A percentile compares a stretch with the other conserved stretches of the same genome.
Evolutionary conservation across 2,797 vertebrate genomes (phyloP).

Genomic region (Rhinichthys osculus): DNA sequence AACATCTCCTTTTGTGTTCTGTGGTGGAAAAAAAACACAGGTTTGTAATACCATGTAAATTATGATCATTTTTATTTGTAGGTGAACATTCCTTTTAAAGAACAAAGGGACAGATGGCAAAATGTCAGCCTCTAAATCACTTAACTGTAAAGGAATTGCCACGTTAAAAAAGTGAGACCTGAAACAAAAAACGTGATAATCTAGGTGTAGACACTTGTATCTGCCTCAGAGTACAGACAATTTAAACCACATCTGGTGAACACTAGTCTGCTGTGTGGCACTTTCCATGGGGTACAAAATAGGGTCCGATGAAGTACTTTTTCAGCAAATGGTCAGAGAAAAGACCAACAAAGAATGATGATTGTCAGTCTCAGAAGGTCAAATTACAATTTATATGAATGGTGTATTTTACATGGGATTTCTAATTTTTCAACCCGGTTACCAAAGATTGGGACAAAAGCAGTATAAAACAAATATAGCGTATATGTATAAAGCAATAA

Average conservation of each 20-base stretch:
- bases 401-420: neutral
- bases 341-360: neutral
- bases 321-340: neutral
- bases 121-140: slow-evolving; percentile 12
- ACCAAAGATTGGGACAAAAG: neutral
- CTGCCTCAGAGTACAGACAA: neutral
- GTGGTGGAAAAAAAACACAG: neutral
- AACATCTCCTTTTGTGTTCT: neutral
- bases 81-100: neutral
- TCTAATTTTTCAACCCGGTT: neutral
- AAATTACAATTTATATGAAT: neutral
- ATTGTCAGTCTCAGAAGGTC: neutral
- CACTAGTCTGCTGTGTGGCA: neutral
- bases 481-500: neutral
- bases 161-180: neutral
- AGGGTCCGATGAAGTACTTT: neutral
- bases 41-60: neutral
- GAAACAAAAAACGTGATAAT: neutral
- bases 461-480: neutral
- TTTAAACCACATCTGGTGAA: slow-evolving; percentile 10
- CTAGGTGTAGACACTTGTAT: neutral
- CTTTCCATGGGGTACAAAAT: neutral
- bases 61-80: neutral
- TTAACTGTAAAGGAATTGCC: neutral
- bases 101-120: neutral